A percentile compares a stretch with the other conserved stretches of the same genome.
These are phyloP conservation scores for Urosaurus nigricauda DNA, from an alignment of 2,797 vertebrate genomes.

Conservation along the genomic window DNA sequence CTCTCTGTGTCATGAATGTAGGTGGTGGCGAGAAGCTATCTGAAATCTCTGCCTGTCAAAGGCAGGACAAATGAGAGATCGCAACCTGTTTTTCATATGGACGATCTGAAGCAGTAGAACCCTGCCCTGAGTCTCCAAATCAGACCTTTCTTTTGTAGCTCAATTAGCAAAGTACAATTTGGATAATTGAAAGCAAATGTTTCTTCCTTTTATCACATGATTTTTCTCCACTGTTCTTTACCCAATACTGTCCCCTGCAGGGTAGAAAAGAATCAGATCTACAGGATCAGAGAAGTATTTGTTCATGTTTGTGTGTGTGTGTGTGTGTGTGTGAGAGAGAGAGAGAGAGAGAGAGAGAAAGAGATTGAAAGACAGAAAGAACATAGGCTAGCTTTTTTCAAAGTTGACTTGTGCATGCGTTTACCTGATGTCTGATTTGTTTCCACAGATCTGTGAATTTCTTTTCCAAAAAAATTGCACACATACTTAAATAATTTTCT, in stretches of 20 bases:
- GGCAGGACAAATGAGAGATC: slow-evolving; percentile 61
- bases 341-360: background rate
- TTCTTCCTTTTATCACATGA: slow-evolving; percentile 73
- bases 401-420: background rate
- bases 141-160: slow-evolving; percentile 66
- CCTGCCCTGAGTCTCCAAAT: slow-evolving; percentile 52
- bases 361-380: background rate
- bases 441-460: background rate
- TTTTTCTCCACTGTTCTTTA: slow-evolving; percentile 78
- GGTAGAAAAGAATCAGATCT: slow-evolving; percentile 81
- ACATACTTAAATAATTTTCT: background rate
- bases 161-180: slow-evolving; percentile 81
- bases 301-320: background rate
- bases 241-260: slow-evolving; percentile 87
- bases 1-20: slow-evolving; percentile 68
- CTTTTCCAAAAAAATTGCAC: background rate
- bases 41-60: slow-evolving; percentile 64
- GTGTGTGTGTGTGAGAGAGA: too few relatives aligned
- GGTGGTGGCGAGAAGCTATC: slow-evolving; percentile 61
- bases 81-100: slow-evolving; percentile 73
- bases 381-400: background rate
- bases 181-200: slow-evolving; percentile 81
- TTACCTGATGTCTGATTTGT: background rate
- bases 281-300: slow-evolving; percentile 45
- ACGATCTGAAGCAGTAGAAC: slow-evolving; percentile 55